Percentiles rank a stretch among this genome's conserved stretches.
These are phyloP conservation scores for Narcine bancroftii DNA, from an alignment of 2,113 vertebrate species.

Conservation along the genomic window DNA sequence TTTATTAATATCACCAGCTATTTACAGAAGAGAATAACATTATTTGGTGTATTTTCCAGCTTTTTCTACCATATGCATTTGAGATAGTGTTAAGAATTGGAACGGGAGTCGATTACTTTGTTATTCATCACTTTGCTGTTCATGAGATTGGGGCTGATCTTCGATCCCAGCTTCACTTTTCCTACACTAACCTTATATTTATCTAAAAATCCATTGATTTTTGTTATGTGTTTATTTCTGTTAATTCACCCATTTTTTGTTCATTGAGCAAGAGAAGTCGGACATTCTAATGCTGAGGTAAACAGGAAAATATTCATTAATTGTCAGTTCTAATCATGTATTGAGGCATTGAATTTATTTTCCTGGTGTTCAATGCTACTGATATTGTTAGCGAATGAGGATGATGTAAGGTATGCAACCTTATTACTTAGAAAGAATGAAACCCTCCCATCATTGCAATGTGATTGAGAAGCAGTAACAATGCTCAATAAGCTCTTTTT, in stretches of 20 bases:
- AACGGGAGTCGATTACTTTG: too few relatives aligned
- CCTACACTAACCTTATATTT: too few relatives aligned
- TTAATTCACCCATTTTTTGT: not conserved
- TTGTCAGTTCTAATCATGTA: not conserved
- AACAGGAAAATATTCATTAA: not conserved
- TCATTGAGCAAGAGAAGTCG: not conserved
- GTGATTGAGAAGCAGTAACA: not conserved
- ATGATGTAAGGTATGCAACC: not conserved
- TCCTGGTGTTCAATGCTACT: not conserved
- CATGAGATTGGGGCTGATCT: too few relatives aligned
- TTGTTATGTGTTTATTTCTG: too few relatives aligned
- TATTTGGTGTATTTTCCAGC: not conserved
- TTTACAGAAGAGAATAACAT: not conserved
- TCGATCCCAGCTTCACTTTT: too few relatives aligned
- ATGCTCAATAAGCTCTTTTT: too few relatives aligned
- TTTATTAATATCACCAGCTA: not conserved
- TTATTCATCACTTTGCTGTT: too few relatives aligned
- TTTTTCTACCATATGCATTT: too few relatives aligned
- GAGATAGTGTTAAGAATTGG: too few relatives aligned
- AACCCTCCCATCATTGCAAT: not conserved
- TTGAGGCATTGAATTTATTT: not conserved
- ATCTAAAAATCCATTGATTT: too few relatives aligned
- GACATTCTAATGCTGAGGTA: not conserved
- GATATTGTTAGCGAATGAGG: not conserved
- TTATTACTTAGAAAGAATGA: not conserved